Conservation (phyloP, 2,797 vertebrate genomes). For the Lindbergichthys nudifrons region DNA sequence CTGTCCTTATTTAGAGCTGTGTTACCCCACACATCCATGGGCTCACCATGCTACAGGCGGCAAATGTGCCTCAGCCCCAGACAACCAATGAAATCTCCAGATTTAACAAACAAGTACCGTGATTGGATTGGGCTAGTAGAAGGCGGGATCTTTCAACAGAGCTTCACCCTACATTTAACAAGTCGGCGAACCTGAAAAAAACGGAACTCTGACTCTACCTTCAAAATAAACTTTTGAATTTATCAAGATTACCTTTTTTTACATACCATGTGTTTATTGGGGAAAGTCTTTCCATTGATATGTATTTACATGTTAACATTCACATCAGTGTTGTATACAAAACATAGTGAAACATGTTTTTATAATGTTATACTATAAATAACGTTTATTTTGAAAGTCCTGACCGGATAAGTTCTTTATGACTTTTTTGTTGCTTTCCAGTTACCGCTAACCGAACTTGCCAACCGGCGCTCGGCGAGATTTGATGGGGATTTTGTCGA, state of each 20-base stretch:
- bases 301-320: accelerated
- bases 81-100: conserved; percentile 56
- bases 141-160: conserved; percentile 77
- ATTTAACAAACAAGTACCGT: conserved; percentile 22
- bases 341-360: accelerated
- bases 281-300: accelerated
- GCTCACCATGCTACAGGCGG: conserved; percentile 42
- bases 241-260: accelerated
- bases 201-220: accelerated
- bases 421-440: background rate
- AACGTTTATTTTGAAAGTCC: conserved; percentile 26
- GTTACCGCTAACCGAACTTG: conserved; percentile 14
- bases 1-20: background rate
- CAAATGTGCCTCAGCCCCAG: conserved; percentile 43
- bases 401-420: background rate
- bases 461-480: conserved; percentile 21
- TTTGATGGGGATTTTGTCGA: conserved; percentile 5
- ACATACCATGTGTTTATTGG: accelerated
- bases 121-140: conserved; percentile 59
- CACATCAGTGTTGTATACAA: accelerated
- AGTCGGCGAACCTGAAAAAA: background rate
- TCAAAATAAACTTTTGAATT: conserved; percentile 44
- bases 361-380: background rate
- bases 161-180: conserved; percentile 7
- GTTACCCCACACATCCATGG: too few species aligned